These are phyloP conservation scores for Drosophila koepferae DNA, from an alignment of 2,888 invertebrate genomes.

Conservation along the genomic window DNA sequence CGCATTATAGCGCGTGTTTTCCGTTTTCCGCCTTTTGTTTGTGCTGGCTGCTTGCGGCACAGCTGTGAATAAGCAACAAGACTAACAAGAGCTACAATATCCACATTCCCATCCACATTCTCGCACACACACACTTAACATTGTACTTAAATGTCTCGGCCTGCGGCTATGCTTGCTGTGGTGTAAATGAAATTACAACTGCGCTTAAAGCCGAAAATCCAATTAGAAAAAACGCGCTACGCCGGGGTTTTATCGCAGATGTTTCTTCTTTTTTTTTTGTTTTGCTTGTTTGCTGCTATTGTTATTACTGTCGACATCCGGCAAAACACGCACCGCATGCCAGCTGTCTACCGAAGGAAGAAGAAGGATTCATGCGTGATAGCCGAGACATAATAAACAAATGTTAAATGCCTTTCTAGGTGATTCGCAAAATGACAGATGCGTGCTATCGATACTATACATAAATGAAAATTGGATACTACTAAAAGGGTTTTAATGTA, in stretches of 20 bases:
- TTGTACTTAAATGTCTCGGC: constrained; percentile 71
- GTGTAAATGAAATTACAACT: constrained; percentile 80
- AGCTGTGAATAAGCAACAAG: constrained; percentile 48
- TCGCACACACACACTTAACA: constrained; percentile 54
- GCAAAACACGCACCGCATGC: constrained; percentile 31
- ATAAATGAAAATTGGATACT: not conserved
- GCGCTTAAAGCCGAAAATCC: constrained; percentile 79
- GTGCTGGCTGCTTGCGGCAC: constrained; percentile 41
- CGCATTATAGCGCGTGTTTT: constrained; percentile 67
- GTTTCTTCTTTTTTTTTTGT: constrained; percentile 6
- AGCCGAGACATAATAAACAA: not conserved
- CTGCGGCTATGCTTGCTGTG: constrained; percentile 39
- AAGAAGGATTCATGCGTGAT: constrained; percentile 21
- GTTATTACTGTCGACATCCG: constrained; percentile 34
- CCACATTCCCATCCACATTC: constrained; percentile 22
- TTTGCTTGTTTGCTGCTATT: not conserved
- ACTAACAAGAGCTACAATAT: constrained; percentile 20
- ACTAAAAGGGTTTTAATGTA: not conserved
- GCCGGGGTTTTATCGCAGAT: constrained; percentile 60
- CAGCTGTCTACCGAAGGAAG: constrained; percentile 9
- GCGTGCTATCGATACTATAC: not conserved
- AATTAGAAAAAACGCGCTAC: constrained; percentile 69
- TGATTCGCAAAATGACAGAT: constrained; percentile 5
- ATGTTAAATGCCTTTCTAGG: not conserved
- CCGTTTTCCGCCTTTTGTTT: constrained; percentile 73